phyloP scores from a whole-genome alignment of 2,797 vertebrate species.

The Phalloptychus januarius region DNA sequence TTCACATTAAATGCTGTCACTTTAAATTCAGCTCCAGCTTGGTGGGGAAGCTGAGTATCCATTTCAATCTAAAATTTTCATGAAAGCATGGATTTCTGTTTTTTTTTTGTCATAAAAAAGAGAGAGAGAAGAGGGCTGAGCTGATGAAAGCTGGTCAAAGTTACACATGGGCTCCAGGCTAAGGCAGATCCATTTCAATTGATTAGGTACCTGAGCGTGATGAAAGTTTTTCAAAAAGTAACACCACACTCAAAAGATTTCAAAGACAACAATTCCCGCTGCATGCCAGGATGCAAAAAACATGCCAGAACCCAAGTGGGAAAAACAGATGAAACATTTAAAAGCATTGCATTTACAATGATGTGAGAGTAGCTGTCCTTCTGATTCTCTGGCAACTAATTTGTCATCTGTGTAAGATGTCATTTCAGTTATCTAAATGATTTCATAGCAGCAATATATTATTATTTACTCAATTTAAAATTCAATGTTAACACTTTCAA shows the following conservation, averaged over 20 bases:
- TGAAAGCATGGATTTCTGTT: conserved; percentile 61
- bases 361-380: conserved; percentile 67
- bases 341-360: conserved; percentile 53
- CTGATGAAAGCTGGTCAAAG: conserved; percentile 72
- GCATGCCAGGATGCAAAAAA: conserved; percentile 61
- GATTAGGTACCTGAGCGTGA: conserved; percentile 71
- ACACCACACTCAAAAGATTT: conserved; percentile 74
- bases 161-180: conserved; percentile 62
- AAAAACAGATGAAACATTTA: conserved; percentile 70
- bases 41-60: conserved; percentile 47
- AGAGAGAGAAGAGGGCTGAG: conserved; percentile 42
- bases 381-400: conserved; percentile 55
- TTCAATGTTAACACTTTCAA: neutral
- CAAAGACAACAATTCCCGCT: conserved; percentile 67
- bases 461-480: conserved; percentile 35
- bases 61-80: conserved; percentile 62
- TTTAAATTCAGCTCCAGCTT: conserved; percentile 33
- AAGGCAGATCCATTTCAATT: conserved; percentile 73
- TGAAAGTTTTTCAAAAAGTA: conserved; percentile 74
- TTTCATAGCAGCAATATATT: conserved; percentile 38
- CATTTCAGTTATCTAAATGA: conserved; percentile 58
- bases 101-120: conserved; percentile 46
- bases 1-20: conserved; percentile 10
- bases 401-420: conserved; percentile 61
- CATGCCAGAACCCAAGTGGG: conserved; percentile 72